Base-by-base conservation (phyloP, 1,140 invertebrate genomes). In the Neotoxoptera formosana region DNA sequence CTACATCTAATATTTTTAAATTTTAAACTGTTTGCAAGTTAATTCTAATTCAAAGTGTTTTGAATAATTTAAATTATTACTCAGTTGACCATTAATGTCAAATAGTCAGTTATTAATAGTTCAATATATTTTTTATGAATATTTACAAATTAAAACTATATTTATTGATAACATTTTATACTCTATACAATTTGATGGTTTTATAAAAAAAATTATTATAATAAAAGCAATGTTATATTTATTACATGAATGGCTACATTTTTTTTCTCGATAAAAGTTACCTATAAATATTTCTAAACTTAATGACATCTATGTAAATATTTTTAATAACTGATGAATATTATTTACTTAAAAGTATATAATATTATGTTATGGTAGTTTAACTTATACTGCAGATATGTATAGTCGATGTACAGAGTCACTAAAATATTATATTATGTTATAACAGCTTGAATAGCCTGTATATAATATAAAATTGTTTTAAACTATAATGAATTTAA, bases 61-160 rank as follows among this genome's bases (percentile, higher is more conserved):
- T 34, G 25, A 87, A 88, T 34, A 53, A 51, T 88, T 51, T 51
- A 3, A 23, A 53, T 88, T 48, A n/a, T 56, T 89, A 34, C 17
- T 34, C 21, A 89, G 34, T 89, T 53, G 47, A 89, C 34, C 4
- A 89, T 56, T 36, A 34, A 88, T 89, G 51, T 56, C 20, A 25
- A 53, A 36, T 53, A 89, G 34, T 88, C 88, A 89, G 51, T 89
- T 89, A 56, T 56, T 34, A 41, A n/a, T 89, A 36, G 20, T 34
- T 23, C 2, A 89, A 25, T 89, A 56, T 89, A 53, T 89, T 89
- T 67, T 88, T 53, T 89, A 89, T 53, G 34, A 89, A 89, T n/a
- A 41, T 89, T 53, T 1, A 20, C 17, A 14, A 89, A 36, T 89
- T 89, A 41, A 89, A 56, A 56, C 21, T 89, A 41, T 88, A 51